Percentiles rank a stretch among this genome's conserved stretches.
Evolutionary conservation across 2,888 invertebrate genomes (phyloP).

Genomic region (Myathropa florea): DNA sequence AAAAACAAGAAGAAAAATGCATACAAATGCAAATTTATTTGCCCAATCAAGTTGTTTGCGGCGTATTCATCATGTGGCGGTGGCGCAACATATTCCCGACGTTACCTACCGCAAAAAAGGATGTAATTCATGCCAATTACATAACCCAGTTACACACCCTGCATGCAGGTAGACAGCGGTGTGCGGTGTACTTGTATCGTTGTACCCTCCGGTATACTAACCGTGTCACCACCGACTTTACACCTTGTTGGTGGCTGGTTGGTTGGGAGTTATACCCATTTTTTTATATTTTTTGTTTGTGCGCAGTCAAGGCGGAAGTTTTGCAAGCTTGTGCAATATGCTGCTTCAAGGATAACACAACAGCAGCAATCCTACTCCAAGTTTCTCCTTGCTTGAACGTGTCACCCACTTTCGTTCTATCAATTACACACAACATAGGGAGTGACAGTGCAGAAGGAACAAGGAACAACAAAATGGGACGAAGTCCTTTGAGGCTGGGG

Average conservation of each 20-base stretch:
- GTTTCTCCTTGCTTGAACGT: slow-evolving; percentile 4
- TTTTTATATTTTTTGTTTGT: slow-evolving; percentile 11
- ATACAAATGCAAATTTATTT: slow-evolving; percentile 66
- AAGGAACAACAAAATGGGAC: slow-evolving; percentile 34
- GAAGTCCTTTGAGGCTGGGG: slow-evolving; percentile 37
- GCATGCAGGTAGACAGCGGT: not conserved
- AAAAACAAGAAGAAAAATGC: slow-evolving; percentile 16
- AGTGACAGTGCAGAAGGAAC: slow-evolving; percentile 10
- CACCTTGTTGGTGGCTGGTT: slow-evolving; percentile 52
- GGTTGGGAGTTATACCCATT: slow-evolving; percentile 1
- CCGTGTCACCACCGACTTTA: slow-evolving; percentile 60
- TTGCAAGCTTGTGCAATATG: slow-evolving; percentile 56
- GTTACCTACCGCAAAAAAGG: slow-evolving; percentile 54
- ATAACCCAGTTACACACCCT: slow-evolving; percentile 51
- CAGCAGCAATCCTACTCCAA: not conserved
- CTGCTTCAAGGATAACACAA: slow-evolving; percentile 58
- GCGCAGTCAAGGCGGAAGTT: slow-evolving; percentile 47
- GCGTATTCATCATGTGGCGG: slow-evolving; percentile 57
- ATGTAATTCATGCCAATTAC: slow-evolving; percentile 69
- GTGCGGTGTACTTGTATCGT: slow-evolving; percentile 37
- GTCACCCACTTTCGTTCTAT: slow-evolving; percentile 47
- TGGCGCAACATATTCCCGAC: slow-evolving; percentile 46
- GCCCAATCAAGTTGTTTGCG: slow-evolving; percentile 69
- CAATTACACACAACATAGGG: slow-evolving; percentile 43
- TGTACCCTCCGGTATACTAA: slow-evolving; percentile 46